A percentile compares a stretch with the other conserved stretches of the same genome.
These are phyloP conservation scores for Brachypodius melanocephalos DNA, from an alignment of 2,113 vertebrate genomes.

Conservation along the genomic window DNA sequence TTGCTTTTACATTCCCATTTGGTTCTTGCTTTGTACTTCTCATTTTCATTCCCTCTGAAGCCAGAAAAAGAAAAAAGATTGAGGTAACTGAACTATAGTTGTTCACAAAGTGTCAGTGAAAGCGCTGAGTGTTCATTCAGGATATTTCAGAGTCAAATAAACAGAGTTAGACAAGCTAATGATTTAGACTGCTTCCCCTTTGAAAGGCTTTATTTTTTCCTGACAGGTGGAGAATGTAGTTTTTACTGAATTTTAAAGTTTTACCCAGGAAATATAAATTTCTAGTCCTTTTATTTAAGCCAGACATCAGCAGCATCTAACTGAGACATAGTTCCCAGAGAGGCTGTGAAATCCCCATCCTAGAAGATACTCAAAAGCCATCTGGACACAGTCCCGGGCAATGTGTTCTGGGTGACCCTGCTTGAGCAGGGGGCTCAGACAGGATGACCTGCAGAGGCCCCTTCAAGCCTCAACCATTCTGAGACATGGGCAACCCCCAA, in stretches of 20 bases:
- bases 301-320: background rate
- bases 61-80: background rate
- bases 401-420: background rate
- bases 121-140: background rate
- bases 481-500: background rate
- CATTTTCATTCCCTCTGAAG: constrained; percentile 94
- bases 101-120: background rate
- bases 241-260: background rate
- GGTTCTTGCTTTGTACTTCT: constrained; percentile 88
- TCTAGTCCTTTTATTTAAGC: background rate
- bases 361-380: background rate
- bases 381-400: rapidly evolving
- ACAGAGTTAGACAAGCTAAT: background rate
- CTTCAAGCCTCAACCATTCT: background rate
- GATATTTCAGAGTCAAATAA: background rate
- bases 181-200: background rate
- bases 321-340: background rate
- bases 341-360: background rate
- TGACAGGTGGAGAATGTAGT: background rate
- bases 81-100: background rate
- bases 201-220: background rate
- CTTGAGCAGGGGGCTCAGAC: background rate
- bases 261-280: background rate
- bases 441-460: background rate
- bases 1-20: constrained; percentile 86